Evolutionary conservation across 2,113 vertebrate genomes (phyloP), one percentile per base, ranked within the genome.

Genomic region (Esox niger): DNA sequence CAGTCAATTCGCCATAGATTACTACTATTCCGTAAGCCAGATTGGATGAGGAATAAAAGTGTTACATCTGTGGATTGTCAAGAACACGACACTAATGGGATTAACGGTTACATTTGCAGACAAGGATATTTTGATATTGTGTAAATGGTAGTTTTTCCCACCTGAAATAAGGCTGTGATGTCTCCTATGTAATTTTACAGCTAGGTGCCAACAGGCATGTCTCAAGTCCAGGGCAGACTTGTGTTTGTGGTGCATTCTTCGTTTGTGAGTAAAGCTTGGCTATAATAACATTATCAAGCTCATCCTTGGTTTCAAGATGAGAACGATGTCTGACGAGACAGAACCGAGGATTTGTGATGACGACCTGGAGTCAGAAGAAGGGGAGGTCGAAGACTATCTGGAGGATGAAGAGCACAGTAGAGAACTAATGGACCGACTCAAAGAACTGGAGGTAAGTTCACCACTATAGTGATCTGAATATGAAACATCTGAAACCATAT

Each of bases 271-370:
- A 43, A 43, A 43, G 38, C 17, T 2, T 15, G 38, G 17, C 3
- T 2, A 43, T 43, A 15, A 15, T 43, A 43, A 43, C 38, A 43
- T 43, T 43, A 43, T 52, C 2, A 59, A 29, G 5, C 56, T 27
- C 27, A 6, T 17, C 20, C 32, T 61, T 32, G 49, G 9, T 29
- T 35, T 56, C 8, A 81, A 87, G 87, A 88, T 87, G 88, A 82
- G 79, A 78, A 88, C 72, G 31, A 92, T 92, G 91, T 90, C 91
- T 11, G 91, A 90, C 1, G 90, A 89, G 82, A 68, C 80, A n/a
- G 87, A 91, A 68, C 86, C 81, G 80, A 83, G 84, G 82, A 77
- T 75, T 81, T 85, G 87, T 10, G 87, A 91, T n/a, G 89, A 88
- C 71, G 88, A 88, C 77, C 89, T 89, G 8, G 88, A 88, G 32